Evolutionary conservation across 2,113 vertebrate species (phyloP).

Genomic region (Brachyhypopomus occidentalis): DNA sequence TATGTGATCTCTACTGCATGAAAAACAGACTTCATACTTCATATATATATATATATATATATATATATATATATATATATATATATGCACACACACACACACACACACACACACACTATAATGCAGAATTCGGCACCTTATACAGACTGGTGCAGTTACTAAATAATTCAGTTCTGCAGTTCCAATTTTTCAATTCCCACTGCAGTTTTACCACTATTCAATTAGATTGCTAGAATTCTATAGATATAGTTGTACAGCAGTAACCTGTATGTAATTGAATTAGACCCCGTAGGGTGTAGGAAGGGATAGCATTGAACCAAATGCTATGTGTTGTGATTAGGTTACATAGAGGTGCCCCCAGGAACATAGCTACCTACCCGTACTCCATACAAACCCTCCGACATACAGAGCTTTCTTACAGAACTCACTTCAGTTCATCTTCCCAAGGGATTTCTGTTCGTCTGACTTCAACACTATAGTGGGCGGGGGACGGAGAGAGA

Average conservation of each 20-base stretch:
- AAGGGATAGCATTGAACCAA: background rate
- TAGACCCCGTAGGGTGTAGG: background rate
- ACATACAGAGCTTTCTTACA: slow-evolving; percentile 8
- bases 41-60: too few relatives aligned
- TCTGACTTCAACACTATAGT: slow-evolving; percentile 27
- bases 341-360: background rate
- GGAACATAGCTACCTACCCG: background rate
- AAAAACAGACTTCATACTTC: too few relatives aligned
- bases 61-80: too few relatives aligned
- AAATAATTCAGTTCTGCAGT: slow-evolving; percentile 1
- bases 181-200: background rate
- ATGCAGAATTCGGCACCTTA: background rate
- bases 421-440: slow-evolving; percentile 33
- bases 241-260: too few relatives aligned
- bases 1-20: too few relatives aligned
- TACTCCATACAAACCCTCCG: slow-evolving; percentile 7
- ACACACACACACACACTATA: background rate
- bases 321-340: background rate
- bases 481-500: background rate
- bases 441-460: slow-evolving; percentile 20
- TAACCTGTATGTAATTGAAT: background rate
- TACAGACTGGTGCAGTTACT: background rate
- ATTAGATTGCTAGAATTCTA: background rate
- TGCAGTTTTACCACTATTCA: too few relatives aligned
- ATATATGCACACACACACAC: background rate